Percentiles rank a stretch among this genome's conserved stretches.
phyloP scores from a whole-genome alignment of 2,113 vertebrate genomes.

The Halcyon malimbica region DNA sequence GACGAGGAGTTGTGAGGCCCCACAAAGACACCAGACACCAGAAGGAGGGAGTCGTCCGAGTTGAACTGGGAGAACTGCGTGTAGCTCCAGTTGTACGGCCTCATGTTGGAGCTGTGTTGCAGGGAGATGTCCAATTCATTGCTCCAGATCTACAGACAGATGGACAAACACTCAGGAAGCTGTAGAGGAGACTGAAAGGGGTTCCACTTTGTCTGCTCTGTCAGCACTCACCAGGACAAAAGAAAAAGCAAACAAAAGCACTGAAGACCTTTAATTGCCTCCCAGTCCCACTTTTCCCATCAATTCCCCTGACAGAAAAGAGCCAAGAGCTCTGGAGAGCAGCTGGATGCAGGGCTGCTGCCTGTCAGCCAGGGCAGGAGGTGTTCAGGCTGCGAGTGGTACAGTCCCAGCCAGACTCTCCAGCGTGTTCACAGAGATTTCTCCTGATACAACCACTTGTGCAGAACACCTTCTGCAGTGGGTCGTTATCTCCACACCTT shows the following conservation, averaged over 20 bases:
- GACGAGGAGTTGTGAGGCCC: constrained; percentile 92
- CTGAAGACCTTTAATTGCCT: background rate
- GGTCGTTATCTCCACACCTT: background rate
- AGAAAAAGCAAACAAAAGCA: background rate
- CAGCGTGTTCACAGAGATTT: background rate
- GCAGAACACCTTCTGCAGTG: background rate
- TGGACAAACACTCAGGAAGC: background rate
- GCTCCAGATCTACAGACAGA: constrained; percentile 86
- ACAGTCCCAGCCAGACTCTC: background rate
- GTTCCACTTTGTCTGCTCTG: background rate
- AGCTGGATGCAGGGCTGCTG: background rate
- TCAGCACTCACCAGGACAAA: background rate
- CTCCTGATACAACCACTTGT: background rate
- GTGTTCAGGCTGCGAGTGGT: background rate
- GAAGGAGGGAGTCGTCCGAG: constrained; percentile 89
- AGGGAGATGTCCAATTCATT: constrained; percentile 87
- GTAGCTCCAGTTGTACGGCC: constrained; percentile 96
- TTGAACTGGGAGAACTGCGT: constrained; percentile 99
- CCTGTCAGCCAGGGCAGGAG: background rate
- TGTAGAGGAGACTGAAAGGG: background rate
- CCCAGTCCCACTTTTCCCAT: background rate
- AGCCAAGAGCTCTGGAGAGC: background rate
- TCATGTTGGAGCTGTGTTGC: constrained; percentile 95
- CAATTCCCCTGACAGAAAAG: background rate
- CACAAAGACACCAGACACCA: constrained; percentile 94